phyloP scores from a whole-genome alignment of 2,113 vertebrate genomes.

The Typhlomys cinereus region DNA sequence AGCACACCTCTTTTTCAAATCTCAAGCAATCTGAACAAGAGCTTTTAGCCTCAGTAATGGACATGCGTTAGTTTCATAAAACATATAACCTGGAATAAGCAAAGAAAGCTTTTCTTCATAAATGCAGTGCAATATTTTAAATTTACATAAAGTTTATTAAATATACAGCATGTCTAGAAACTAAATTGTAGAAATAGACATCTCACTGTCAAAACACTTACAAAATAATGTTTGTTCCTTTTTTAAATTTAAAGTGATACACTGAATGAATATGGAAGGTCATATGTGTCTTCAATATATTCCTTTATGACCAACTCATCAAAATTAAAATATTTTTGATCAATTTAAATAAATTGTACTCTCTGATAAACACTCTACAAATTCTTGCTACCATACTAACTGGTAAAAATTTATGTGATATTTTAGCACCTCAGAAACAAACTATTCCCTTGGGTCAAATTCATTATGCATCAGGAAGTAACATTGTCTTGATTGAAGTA shows the following conservation, averaged over 20 bases:
- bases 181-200: slow-evolving; percentile 82
- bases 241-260: slow-evolving; percentile 61
- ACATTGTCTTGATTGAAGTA: slow-evolving; percentile 66
- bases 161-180: slow-evolving; percentile 80
- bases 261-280: slow-evolving; percentile 59
- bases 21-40: slow-evolving; percentile 84
- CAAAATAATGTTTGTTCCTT: slow-evolving; percentile 65
- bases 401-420: slow-evolving; percentile 76
- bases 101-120: slow-evolving; percentile 82
- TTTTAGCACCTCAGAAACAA: slow-evolving; percentile 85
- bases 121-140: slow-evolving; percentile 84
- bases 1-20: slow-evolving; percentile 84
- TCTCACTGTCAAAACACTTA: slow-evolving; percentile 75
- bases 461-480: slow-evolving; percentile 77
- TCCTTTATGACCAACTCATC: slow-evolving; percentile 73
- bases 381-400: slow-evolving; percentile 82
- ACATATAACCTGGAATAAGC: slow-evolving; percentile 73
- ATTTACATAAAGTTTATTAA: slow-evolving; percentile 81
- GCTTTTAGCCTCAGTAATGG: slow-evolving; percentile 84
- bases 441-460: slow-evolving; percentile 68
- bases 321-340: slow-evolving; percentile 71
- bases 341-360: slow-evolving; percentile 75
- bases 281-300: background rate
- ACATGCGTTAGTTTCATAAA: slow-evolving; percentile 85
- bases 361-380: slow-evolving; percentile 77